These are phyloP conservation scores for Psammodynastes pulverulentus DNA, from an alignment of 2,113 vertebrate genomes.

Conservation along the genomic window DNA sequence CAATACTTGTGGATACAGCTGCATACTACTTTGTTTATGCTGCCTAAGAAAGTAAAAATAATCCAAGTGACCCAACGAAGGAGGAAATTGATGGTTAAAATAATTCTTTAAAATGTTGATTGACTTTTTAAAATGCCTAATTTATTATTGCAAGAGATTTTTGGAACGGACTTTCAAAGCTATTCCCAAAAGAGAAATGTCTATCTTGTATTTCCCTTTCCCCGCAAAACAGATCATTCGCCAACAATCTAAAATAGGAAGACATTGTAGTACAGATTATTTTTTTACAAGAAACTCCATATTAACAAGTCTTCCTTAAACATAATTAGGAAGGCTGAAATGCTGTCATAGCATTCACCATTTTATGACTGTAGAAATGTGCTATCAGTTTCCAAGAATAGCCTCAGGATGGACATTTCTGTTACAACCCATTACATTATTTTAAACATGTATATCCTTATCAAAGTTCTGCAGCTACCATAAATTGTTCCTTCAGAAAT, in stretches of 20 bases:
- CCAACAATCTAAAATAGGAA: no score
- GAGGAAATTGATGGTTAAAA: not conserved
- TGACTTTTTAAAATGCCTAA: not conserved
- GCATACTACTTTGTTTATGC: not conserved
- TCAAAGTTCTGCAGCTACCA: conserved; percentile 33
- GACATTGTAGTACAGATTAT: not conserved
- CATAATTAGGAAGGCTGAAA: conserved; percentile 31
- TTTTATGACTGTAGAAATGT: conserved; percentile 28
- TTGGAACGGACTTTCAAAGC: not conserved
- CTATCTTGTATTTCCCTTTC: not conserved
- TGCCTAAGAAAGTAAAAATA: not conserved
- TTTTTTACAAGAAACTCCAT: conserved; percentile 17
- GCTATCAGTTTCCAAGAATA: conserved; percentile 29
- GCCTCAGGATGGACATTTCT: conserved; percentile 24
- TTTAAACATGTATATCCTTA: conserved; percentile 40
- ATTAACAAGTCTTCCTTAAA: conserved; percentile 13
- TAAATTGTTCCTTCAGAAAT: conserved; percentile 30
- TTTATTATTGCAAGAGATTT: not conserved
- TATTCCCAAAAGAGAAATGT: not conserved
- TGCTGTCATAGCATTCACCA: not conserved
- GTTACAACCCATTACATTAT: conserved; percentile 44
- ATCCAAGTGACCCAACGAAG: not conserved
- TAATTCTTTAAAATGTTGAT: not conserved
- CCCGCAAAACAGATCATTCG: not conserved
- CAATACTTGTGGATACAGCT: not conserved